Percentiles rank a stretch among this genome's conserved stretches.
phyloP scores from a whole-genome alignment of 2,113 vertebrate species.

The pig (Sus scrofa) region T2T-Sscrofa CM000821.6:55239501-55240000 shows the following conservation, averaged over 20 bases:
- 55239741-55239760: neutral
- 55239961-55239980: neutral
- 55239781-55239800: neutral
- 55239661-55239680: neutral
- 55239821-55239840: slow-evolving; percentile 21
- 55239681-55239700: neutral
- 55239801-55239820: neutral
- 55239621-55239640: neutral
- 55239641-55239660: slow-evolving; percentile 38
- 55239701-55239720: neutral
- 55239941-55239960: neutral
- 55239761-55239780: neutral
- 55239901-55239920: neutral
- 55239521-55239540: neutral
- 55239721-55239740: neutral
- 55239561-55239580: slow-evolving; percentile 11
- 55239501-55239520: neutral
- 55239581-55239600: neutral
- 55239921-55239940: neutral
- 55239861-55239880: neutral
- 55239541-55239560: slow-evolving; percentile 47
- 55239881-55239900: neutral
- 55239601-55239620: neutral
- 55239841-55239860: neutral
- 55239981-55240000: no score